A percentile compares a stretch with the other conserved stretches of the same genome.
These are phyloP conservation scores for Poeciliopsis paucimaculata DNA, from an alignment of 2,797 vertebrate species.

Conservation along the genomic window DNA sequence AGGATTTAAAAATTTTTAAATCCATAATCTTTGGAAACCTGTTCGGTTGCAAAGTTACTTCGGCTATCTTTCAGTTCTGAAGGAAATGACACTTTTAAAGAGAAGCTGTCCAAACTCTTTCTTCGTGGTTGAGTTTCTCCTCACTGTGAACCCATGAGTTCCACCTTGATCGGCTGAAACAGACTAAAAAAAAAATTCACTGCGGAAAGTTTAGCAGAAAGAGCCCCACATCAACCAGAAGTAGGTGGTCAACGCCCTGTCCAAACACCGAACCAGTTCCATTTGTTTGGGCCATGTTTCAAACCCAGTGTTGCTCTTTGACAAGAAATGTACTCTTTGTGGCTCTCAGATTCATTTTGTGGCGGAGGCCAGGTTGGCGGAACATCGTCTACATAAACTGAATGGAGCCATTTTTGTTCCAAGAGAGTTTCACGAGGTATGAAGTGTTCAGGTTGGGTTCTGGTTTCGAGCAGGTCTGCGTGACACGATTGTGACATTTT, in stretches of 20 bases:
- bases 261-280: constrained; percentile 18
- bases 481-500: constrained; percentile 31
- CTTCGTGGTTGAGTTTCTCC: constrained; percentile 15
- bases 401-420: constrained; percentile 13
- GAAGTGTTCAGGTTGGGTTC: constrained; percentile 44
- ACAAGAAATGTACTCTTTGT: constrained; percentile 34
- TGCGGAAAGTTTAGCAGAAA: neutral
- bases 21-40: neutral
- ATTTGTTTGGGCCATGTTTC: constrained; percentile 44
- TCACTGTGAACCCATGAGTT: constrained; percentile 22
- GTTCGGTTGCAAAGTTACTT: neutral
- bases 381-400: neutral
- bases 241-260: neutral
- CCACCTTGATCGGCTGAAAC: constrained; percentile 23
- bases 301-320: constrained; percentile 44
- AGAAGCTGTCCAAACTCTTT: neutral
- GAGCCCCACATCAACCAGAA: constrained; percentile 26
- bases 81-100: neutral
- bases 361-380: constrained; percentile 24
- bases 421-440: constrained; percentile 31
- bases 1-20: neutral
- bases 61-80: neutral
- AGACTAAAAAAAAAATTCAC: constrained; percentile 9
- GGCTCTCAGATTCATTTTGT: constrained; percentile 35
- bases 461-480: neutral